Conservation (phyloP, 2,888 invertebrate species). For the Pristionchus maxplancki region DNA sequence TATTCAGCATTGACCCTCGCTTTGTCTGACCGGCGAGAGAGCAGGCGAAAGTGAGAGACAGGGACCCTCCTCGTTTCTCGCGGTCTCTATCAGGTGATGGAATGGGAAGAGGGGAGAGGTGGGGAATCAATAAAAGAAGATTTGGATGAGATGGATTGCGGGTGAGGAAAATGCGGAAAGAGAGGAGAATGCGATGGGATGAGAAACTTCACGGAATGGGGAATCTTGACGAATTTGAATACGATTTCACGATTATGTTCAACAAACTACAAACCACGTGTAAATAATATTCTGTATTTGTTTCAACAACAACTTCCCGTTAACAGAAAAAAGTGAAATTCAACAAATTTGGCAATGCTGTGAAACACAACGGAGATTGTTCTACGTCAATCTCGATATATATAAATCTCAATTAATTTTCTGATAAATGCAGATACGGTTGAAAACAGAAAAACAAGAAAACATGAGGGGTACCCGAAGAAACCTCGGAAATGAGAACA, state of each 20-base stretch:
- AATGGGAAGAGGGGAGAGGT: not conserved
- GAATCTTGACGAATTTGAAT: not conserved
- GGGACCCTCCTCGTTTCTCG: not conserved
- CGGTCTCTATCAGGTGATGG: not conserved
- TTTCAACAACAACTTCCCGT: no score
- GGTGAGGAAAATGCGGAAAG: not conserved
- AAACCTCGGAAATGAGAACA: not conserved
- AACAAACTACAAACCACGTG: no score
- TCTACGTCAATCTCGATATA: no score
- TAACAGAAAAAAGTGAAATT: no score
- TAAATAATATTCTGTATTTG: no score
- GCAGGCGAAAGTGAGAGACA: constrained; percentile 1
- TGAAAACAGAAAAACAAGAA: not conserved
- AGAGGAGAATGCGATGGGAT: not conserved
- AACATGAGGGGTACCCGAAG: not conserved
- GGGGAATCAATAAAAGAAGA: not conserved
- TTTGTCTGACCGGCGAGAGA: not conserved
- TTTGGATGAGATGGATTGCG: not conserved
- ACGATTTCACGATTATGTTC: no score
- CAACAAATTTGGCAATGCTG: not conserved
- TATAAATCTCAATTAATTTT: no score
- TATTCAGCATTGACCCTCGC: no score
- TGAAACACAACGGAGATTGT: not conserved
- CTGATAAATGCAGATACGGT: no score
- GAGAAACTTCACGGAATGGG: not conserved